A percentile compares a stretch with the other conserved stretches of the same genome.
phyloP scores from a whole-genome alignment of 2,797 vertebrate species.

The Macroramphosus scolopax region DNA sequence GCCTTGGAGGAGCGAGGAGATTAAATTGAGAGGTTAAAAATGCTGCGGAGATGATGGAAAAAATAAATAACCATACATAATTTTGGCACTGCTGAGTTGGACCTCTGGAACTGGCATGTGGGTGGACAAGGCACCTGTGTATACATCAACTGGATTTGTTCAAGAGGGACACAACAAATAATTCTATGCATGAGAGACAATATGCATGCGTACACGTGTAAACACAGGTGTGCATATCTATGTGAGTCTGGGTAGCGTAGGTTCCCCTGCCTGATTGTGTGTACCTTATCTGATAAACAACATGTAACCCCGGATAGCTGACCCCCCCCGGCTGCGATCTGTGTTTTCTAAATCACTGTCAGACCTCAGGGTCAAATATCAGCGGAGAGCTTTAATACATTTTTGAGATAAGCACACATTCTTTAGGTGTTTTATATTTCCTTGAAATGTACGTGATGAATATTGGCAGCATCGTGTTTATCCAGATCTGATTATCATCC shows the following conservation, averaged over 20 bases:
- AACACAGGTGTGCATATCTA: constrained; percentile 62
- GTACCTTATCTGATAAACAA: constrained; percentile 77
- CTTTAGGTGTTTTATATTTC: constrained; percentile 35
- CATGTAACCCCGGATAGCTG: constrained; percentile 56
- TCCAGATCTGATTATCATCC: constrained; percentile 48
- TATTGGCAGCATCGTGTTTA: constrained; percentile 17
- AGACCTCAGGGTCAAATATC: constrained; percentile 32
- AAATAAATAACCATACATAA: constrained; percentile 20
- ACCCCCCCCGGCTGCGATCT: constrained; percentile 59
- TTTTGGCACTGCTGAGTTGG: constrained; percentile 25
- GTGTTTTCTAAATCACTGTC: constrained; percentile 41
- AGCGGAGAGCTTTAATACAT: constrained; percentile 25
- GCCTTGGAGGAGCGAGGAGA: constrained; percentile 41
- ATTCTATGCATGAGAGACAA: constrained; percentile 62
- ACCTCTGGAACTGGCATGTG: constrained; percentile 35
- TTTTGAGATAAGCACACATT: constrained; percentile 35
- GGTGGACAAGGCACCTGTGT: constrained; percentile 56
- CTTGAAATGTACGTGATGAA: constrained; percentile 22
- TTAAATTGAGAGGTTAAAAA: constrained; percentile 50
- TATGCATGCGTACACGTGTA: constrained; percentile 55
- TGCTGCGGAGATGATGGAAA: constrained; percentile 21
- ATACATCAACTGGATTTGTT: constrained; percentile 50
- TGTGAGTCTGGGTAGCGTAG: constrained; percentile 51
- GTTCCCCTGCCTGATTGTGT: constrained; percentile 68
- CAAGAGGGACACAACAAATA: constrained; percentile 43